A percentile compares a stretch with the other conserved stretches of the same genome.
These are phyloP conservation scores for Myiothlypis coronata DNA, from an alignment of 2,797 vertebrate genomes.

Conservation along the genomic window DNA sequence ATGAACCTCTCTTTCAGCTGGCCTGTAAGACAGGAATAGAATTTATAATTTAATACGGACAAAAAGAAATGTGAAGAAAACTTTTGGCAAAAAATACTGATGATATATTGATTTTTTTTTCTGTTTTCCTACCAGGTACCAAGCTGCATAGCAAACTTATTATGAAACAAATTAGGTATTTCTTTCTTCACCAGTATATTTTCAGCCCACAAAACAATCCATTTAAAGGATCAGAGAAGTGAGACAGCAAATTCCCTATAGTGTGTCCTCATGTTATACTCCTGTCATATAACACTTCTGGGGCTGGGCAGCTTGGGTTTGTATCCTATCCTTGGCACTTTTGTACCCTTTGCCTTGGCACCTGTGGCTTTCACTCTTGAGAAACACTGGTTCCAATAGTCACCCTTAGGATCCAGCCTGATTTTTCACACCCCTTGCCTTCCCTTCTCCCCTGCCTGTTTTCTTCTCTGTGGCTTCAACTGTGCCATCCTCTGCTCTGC, in stretches of 20 bases:
- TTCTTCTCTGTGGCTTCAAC: not conserved
- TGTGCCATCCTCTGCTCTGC: not conserved
- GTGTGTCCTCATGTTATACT: rapidly evolving
- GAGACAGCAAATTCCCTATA: not conserved
- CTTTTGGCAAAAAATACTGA: not conserved
- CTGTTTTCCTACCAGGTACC: not conserved
- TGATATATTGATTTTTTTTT: not conserved
- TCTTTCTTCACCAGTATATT: not conserved
- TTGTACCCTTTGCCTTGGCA: not conserved
- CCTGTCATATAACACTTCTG: not conserved
- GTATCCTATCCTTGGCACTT: not conserved
- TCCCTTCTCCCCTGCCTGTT: not conserved
- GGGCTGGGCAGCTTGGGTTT: not conserved
- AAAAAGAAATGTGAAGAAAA: not conserved
- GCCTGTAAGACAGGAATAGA: not conserved
- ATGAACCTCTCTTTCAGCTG: not conserved
- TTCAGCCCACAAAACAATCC: not conserved
- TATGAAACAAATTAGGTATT: not conserved
- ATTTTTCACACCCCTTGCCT: not conserved
- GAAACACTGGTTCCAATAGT: not conserved
- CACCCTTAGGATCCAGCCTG: not conserved
- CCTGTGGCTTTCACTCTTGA: not conserved
- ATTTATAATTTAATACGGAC: not conserved
- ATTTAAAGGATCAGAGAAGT: not conserved
- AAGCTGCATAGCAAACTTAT: not conserved